Base-by-base conservation (phyloP, 2,797 vertebrate genomes). In the Crypturellus tataupa region DNA sequence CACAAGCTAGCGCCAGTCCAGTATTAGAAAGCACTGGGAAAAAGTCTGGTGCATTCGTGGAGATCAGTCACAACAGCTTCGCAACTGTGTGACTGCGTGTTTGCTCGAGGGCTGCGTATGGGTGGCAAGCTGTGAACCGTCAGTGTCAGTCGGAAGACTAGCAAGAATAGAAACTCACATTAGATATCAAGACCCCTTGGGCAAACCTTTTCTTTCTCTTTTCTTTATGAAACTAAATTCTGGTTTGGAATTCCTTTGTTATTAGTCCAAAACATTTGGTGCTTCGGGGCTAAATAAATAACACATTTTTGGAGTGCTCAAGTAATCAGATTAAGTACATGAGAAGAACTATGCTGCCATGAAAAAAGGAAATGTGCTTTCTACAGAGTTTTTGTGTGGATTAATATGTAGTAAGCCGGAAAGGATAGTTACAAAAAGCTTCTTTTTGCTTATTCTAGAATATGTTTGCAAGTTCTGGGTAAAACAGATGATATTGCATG, bases 211-310 rank as follows among this genome's bases (percentile, higher is more conserved):
- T 76, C 33, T 75, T 23, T 44, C 40, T 73, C 81, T 60, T 84
- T 44, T 51, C 62, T 90, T 58, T 33, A 85, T 85, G 65, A 89
- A 87, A 83, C 27, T 49, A 80, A 72, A 90, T 4, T 3, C 53
- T 80, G 63, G 35, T 23, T 73, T 90, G 82, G 46, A 58, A 63
- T 94, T 95, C 33, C 49, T 96, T 85, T 92, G 53, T 76, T 94
- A 71, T 94, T 94, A 90, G 80, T 59, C 64, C 76, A 59, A 95
- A 95, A 59, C 55, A 63, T 87, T 77, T 42, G 75, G 65, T 93
- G 95, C 91, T 81, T 94, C 40, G 53, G 87, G 85, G 95, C 86
- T 93, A 95, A 95, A 94, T 81, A 95, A 89, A 90, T 63, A 85
- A 58, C 53, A 80, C 15, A 35, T 42, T 87, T 51, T 47, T 81